Evolutionary conservation across 2,888 invertebrate species (phyloP).

Genomic region (Scelioninae gen. 2): DNA sequence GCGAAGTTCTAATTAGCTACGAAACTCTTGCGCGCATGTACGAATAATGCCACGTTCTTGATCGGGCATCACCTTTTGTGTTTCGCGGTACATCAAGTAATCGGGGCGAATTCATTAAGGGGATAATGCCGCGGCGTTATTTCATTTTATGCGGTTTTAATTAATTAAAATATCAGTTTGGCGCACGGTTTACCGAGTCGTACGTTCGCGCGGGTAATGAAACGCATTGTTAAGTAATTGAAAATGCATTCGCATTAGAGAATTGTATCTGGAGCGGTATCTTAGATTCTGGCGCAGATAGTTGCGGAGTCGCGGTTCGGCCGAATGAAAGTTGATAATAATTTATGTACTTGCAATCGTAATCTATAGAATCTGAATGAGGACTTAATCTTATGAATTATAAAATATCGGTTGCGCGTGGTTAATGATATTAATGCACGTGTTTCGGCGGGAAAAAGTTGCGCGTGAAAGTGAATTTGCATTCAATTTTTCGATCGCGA

Average conservation of each 20-base stretch:
- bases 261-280: slow-evolving; percentile 31
- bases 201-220: slow-evolving; percentile 1
- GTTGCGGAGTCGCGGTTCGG: neutral
- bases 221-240: slow-evolving; percentile 24
- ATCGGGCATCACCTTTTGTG: slow-evolving; percentile 48
- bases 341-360: slow-evolving; percentile 36
- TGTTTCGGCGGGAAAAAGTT: neutral
- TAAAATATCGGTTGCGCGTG: slow-evolving; percentile 9
- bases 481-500: neutral
- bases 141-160: slow-evolving; percentile 20
- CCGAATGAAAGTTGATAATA: slow-evolving; percentile 43
- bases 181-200: slow-evolving; percentile 8
- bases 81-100: slow-evolving; percentile 32
- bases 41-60: slow-evolving; percentile 37
- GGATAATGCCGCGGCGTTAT: slow-evolving; percentile 23
- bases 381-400: slow-evolving; percentile 38
- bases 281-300: slow-evolving; percentile 37
- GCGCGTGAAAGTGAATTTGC: slow-evolving; percentile 39
- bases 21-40: slow-evolving; percentile 39
- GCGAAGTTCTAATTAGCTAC: slow-evolving; percentile 51
- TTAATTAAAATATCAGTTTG: slow-evolving; percentile 44
- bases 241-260: slow-evolving; percentile 25
- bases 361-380: slow-evolving; percentile 25
- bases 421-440: slow-evolving; percentile 14
- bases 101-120: slow-evolving; percentile 21